These are phyloP conservation scores for Eremobia ochroleuca DNA, from an alignment of 2,888 invertebrate genomes.

Conservation along the genomic window DNA sequence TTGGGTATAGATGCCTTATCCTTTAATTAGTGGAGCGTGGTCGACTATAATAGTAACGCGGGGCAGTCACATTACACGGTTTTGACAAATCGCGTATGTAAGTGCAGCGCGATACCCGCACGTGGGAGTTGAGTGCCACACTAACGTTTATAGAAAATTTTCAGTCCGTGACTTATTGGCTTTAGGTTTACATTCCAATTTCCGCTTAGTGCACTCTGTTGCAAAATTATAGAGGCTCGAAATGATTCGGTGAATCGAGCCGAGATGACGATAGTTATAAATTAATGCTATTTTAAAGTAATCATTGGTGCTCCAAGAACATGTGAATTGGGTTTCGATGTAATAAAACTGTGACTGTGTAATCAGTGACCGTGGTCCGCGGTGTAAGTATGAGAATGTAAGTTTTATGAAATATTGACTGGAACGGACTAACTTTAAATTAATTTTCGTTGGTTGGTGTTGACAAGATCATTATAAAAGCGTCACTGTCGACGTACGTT, in stretches of 20 bases:
- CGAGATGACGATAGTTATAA: conserved; percentile 43
- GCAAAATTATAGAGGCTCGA: conserved; percentile 52
- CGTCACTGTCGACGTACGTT: conserved; percentile 2
- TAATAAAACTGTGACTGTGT: conserved; percentile 37
- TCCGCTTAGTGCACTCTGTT: conserved; percentile 61
- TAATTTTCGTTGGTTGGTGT: neutral
- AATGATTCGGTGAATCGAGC: conserved; percentile 37
- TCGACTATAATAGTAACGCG: conserved; percentile 45
- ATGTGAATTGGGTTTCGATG: conserved; percentile 31
- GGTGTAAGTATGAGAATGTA: neutral
- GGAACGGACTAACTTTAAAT: conserved; percentile 1
- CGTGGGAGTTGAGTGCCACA: conserved; percentile 58
- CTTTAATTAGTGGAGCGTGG: conserved; percentile 49
- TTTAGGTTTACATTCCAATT: conserved; percentile 63
- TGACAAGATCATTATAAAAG: conserved; percentile 10
- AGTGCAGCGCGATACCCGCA: conserved; percentile 56
- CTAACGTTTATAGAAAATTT: conserved; percentile 65
- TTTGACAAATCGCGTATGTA: conserved; percentile 69
- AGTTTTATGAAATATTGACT: neutral
- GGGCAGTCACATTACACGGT: conserved; percentile 67
- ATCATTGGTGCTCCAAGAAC: conserved; percentile 35
- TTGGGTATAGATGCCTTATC: conserved; percentile 38
- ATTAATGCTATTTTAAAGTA: conserved; percentile 44
- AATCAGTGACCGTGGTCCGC: conserved; percentile 17
- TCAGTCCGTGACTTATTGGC: conserved; percentile 65